phyloP scores from a whole-genome alignment of 2,888 invertebrate species.

The Itoplectis maculator region DNA sequence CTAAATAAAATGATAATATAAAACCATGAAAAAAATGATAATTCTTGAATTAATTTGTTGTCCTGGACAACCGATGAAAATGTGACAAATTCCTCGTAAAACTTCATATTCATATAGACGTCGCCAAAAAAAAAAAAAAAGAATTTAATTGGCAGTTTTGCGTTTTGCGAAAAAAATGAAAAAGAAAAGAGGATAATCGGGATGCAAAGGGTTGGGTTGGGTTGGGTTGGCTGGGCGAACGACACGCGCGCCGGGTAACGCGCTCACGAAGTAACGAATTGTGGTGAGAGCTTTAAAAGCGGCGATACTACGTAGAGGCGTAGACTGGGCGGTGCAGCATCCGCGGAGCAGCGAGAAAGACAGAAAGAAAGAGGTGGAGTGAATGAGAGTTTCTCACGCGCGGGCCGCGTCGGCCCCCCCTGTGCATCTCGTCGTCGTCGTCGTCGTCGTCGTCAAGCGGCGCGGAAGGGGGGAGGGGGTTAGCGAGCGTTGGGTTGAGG shows the following conservation, averaged over 20 bases:
- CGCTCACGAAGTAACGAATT: neutral
- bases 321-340: constrained; percentile 56
- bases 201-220: neutral
- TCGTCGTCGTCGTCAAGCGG: constrained; percentile 1
- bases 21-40: too few relatives aligned
- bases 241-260: too few relatives aligned
- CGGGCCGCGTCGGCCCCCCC: constrained; percentile 26
- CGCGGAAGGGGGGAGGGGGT: neutral
- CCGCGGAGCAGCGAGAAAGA: constrained; percentile 53
- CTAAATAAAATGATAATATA: too few relatives aligned
- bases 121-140: too few relatives aligned
- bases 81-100: too few relatives aligned
- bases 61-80: too few relatives aligned
- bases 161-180: neutral
- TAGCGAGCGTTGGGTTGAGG: too few relatives aligned
- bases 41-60: too few relatives aligned
- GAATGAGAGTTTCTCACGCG: constrained; percentile 65
- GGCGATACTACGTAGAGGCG: constrained; percentile 45
- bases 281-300: constrained; percentile 37
- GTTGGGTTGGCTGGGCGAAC: too few relatives aligned
- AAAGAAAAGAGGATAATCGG: neutral
- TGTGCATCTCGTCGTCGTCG: constrained; percentile 20
- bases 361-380: constrained; percentile 54
- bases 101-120: too few relatives aligned
- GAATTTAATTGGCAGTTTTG: too few relatives aligned